Percentiles rank a stretch among this genome's conserved stretches.
Conservation (phyloP, 2,113 vertebrate genomes). For the Plecotus auritus region DNA sequence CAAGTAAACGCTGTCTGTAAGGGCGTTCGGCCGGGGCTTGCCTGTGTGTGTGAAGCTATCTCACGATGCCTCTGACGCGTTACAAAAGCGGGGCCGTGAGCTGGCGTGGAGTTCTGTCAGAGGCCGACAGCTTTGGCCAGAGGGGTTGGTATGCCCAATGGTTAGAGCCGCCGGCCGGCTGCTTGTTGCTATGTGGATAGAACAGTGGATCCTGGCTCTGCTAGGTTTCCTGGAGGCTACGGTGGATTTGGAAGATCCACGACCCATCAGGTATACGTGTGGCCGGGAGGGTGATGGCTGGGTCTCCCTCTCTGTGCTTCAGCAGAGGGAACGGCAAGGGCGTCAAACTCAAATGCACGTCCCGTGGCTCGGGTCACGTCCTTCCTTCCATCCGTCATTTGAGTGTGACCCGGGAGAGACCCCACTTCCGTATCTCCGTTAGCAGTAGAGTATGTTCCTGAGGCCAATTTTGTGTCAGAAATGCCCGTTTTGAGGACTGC, state of each 20-base stretch:
- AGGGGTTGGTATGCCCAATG: fast-evolving
- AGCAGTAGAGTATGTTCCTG: background rate
- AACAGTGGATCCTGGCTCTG: background rate
- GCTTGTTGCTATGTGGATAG: background rate
- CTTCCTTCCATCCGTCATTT: no score
- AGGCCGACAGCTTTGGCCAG: background rate
- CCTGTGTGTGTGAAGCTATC: background rate
- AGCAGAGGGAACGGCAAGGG: background rate
- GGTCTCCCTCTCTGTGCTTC: background rate
- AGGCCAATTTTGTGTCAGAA: background rate
- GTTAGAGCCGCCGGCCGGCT: background rate
- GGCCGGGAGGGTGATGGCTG: background rate
- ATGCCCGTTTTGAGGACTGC: background rate
- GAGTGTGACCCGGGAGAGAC: background rate
- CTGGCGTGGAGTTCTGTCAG: background rate
- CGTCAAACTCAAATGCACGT: fast-evolving
- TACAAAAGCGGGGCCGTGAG: background rate
- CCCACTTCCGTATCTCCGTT: background rate
- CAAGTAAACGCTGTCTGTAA: background rate
- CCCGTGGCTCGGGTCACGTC: fast-evolving
- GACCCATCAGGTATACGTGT: no score
- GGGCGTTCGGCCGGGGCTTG: background rate
- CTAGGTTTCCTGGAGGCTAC: no score
- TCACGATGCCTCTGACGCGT: background rate
- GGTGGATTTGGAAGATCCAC: background rate